Conservation (phyloP, 1,140 invertebrate genomes). For the Tenebrio molitor region DNA sequence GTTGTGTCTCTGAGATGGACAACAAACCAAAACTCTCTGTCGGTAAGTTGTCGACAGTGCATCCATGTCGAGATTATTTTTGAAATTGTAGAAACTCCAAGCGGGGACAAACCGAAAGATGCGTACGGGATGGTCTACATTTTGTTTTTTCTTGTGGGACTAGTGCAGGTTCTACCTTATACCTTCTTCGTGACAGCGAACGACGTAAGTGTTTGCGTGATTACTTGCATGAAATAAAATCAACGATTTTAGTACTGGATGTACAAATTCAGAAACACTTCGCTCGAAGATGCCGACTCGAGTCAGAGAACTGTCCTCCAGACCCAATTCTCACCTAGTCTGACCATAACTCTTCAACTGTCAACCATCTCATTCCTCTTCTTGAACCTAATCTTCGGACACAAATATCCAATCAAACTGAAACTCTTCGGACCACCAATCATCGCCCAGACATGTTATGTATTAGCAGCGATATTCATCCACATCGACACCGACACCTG, state of each 20-base stretch:
- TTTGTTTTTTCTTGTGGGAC: background rate
- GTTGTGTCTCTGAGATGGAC: no score
- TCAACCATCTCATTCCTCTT: background rate
- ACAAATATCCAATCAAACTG: background rate
- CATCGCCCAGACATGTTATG: background rate
- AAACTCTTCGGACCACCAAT: background rate
- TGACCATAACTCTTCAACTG: background rate
- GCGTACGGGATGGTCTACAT: background rate
- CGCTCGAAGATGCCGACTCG: background rate
- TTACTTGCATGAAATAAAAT: background rate
- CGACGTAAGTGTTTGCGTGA: no score
- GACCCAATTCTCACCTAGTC: slow-evolving; percentile 2
- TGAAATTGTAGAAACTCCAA: background rate
- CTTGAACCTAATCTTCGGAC: slow-evolving; percentile 5
- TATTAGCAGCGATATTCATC: background rate
- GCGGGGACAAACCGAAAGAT: no score
- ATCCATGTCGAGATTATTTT: no score
- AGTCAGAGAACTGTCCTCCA: background rate
- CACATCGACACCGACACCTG: slow-evolving; percentile 2
- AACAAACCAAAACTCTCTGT: no score
- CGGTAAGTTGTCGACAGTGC: no score
- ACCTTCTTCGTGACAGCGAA: slow-evolving; percentile 21
- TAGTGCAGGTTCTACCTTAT: background rate
- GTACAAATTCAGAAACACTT: slow-evolving; percentile 25
- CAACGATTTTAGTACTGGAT: slow-evolving; percentile 41